Base-by-base conservation (phyloP, 2,113 vertebrate genomes). In the Chloropsis hardwickii region DNA sequence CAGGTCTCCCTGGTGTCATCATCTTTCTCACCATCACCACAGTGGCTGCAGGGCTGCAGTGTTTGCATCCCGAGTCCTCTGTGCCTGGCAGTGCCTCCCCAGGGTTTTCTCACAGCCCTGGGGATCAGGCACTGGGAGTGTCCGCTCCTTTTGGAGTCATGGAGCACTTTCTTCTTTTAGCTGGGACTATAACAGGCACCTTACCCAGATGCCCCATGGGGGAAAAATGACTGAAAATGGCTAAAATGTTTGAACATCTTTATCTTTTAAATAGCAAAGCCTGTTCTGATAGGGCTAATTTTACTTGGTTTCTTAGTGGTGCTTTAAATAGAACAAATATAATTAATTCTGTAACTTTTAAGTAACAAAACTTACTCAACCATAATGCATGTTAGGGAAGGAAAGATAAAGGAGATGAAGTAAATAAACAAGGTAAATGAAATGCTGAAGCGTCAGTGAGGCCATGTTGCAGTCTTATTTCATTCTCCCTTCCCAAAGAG, bases 181-280 rank as follows among this genome's bases (percentile, higher is more conserved):
- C 92, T 94, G 51, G 47, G 58, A 28, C 89, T 94, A 20, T 91
- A 58, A 56, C 1, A 18, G 78, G 65, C 4, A 0, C 60, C 73
- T 95, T 66, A 54, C 57, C 58, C 95, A 73, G 85, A 88, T 37
- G 13, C 42, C 91, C 81, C 44, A 15, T 31, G 82, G 71, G 64
- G 86, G 94, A 73, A 83, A 93, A 95, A 77, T 95, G 87, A 87
- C 91, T 97, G 90, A 94, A 89, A 97, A 96, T 95, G 94, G 81
- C 93, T 94, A 80, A 97, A 97, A 93, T 54, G 77, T 91, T 83
- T 89, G 42, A 67, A 37, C 58, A 33, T 88, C 53, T 78, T 77
- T 48, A 37, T 37, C 76, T 86, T 95, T 94, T 91, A 96, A 97
- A 95, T 92, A 96, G 91, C 83, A 72, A 81, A 69, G 92, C 64